phyloP scores from a whole-genome alignment of 2,888 invertebrate species.

The Pharmacophagus antenor region DNA sequence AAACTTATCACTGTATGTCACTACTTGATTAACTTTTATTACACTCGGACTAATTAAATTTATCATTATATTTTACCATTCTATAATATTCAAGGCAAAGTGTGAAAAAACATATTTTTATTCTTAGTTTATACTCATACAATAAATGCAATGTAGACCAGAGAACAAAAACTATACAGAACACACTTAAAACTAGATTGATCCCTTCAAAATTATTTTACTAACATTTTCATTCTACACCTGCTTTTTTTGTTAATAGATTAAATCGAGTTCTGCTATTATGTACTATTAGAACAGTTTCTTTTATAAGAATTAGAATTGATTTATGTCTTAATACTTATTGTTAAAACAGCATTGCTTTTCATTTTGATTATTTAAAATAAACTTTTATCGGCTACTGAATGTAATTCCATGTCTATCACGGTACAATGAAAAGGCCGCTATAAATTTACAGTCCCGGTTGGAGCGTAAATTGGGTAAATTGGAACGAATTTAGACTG shows the following conservation, averaged over 20 bases:
- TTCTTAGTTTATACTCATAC: too few relatives aligned
- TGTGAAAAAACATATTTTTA: too few relatives aligned
- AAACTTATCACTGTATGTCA: not conserved
- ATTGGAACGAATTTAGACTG: slow-evolving; percentile 12
- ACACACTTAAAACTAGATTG: not conserved
- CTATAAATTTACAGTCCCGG: slow-evolving; percentile 5
- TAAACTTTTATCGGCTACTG: too few relatives aligned
- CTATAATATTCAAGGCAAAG: too few relatives aligned
- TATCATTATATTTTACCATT: too few relatives aligned
- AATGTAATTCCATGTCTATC: too few relatives aligned
- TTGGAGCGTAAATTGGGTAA: slow-evolving; percentile 9
- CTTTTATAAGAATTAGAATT: not conserved
- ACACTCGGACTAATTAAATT: not conserved
- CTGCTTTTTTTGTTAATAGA: not conserved
- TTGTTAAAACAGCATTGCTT: not conserved
- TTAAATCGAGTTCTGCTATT: not conserved
- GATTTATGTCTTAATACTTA: not conserved
- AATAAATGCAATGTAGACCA: too few relatives aligned
- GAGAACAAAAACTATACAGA: not conserved
- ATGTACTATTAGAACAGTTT: not conserved
- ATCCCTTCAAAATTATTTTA: too few relatives aligned
- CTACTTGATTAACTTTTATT: not conserved
- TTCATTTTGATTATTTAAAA: too few relatives aligned
- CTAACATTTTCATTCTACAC: not conserved
- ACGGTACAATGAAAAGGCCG: not conserved